Conservation (phyloP, 2,888 invertebrate genomes). For the Calameuta idolon region DNA sequence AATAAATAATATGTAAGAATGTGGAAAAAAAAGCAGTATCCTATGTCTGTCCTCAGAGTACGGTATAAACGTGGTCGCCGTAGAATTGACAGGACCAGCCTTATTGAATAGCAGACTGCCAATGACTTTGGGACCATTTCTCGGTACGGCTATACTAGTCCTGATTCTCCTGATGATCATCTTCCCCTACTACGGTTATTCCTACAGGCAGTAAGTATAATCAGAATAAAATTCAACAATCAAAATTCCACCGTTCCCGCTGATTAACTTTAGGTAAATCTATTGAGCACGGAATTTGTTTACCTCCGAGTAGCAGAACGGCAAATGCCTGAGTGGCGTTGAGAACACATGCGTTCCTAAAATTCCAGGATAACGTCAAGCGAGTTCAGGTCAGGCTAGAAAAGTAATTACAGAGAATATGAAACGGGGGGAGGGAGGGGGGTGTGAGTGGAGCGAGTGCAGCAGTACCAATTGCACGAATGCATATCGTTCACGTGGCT, state of each 20-base stretch:
- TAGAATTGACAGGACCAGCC: slow-evolving; percentile 47
- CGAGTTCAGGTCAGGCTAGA: slow-evolving; percentile 9
- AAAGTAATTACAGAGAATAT: slow-evolving; percentile 44
- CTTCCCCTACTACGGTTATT: slow-evolving; percentile 52
- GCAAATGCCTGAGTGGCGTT: not conserved
- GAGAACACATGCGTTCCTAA: not conserved
- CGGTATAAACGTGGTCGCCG: slow-evolving; percentile 35
- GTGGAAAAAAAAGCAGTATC: not conserved
- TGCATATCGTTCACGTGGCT: not conserved
- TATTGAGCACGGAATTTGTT: not conserved
- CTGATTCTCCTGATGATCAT: slow-evolving; percentile 41
- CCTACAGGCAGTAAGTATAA: slow-evolving; percentile 52
- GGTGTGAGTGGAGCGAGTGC: not conserved
- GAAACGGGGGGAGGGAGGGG: slow-evolving; percentile 13
- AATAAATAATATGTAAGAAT: not conserved
- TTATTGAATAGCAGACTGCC: slow-evolving; percentile 38
- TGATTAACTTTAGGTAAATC: not conserved
- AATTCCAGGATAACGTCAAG: not conserved
- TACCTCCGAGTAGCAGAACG: not conserved
- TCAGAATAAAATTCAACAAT: not conserved
- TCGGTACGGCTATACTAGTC: slow-evolving; percentile 46
- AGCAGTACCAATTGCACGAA: not conserved
- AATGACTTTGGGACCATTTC: slow-evolving; percentile 41
- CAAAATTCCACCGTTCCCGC: not conserved
- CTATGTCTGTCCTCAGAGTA: slow-evolving; percentile 34